These are phyloP conservation scores for Drosophila arawakana DNA, from an alignment of 1,140 invertebrate species.

Conservation along the genomic window DNA sequence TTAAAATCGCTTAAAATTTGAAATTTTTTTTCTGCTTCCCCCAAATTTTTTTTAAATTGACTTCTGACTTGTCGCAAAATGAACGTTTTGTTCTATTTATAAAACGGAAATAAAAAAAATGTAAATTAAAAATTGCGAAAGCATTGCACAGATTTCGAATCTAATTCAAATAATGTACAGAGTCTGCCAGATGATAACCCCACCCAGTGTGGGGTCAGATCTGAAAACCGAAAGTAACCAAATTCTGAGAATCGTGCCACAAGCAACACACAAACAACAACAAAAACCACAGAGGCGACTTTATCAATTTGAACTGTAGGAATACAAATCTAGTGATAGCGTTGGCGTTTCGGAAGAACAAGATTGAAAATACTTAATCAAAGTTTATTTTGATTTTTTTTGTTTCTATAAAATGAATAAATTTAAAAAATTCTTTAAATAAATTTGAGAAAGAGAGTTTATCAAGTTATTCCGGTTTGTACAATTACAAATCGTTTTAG, in stretches of 20 bases:
- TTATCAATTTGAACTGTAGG: constrained; percentile 38
- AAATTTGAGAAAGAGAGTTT: too few species aligned
- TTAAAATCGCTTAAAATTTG: background rate
- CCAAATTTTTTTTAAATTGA: background rate
- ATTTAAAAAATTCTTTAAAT: too few species aligned
- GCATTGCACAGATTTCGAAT: constrained; percentile 2
- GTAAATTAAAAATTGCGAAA: background rate
- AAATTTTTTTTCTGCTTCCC: background rate
- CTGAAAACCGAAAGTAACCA: constrained; percentile 28
- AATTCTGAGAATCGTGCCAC: constrained; percentile 27
- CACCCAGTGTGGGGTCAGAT: constrained; percentile 22
- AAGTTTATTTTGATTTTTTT: too few species aligned
- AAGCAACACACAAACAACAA: background rate
- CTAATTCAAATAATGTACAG: constrained; percentile 8
- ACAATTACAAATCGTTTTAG: too few species aligned
- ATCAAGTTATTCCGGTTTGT: too few species aligned
- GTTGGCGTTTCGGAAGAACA: constrained; percentile 26
- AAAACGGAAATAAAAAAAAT: background rate
- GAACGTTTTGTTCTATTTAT: constrained; percentile 2
- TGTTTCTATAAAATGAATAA: too few species aligned
- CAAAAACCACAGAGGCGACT: constrained; percentile 6
- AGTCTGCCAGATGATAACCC: constrained; percentile 25
- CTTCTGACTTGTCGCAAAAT: background rate
- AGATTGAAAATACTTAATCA: too few species aligned
- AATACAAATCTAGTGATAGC: constrained; percentile 36